These are phyloP conservation scores for Timema podura DNA, from an alignment of 2,888 invertebrate species.

Conservation along the genomic window DNA sequence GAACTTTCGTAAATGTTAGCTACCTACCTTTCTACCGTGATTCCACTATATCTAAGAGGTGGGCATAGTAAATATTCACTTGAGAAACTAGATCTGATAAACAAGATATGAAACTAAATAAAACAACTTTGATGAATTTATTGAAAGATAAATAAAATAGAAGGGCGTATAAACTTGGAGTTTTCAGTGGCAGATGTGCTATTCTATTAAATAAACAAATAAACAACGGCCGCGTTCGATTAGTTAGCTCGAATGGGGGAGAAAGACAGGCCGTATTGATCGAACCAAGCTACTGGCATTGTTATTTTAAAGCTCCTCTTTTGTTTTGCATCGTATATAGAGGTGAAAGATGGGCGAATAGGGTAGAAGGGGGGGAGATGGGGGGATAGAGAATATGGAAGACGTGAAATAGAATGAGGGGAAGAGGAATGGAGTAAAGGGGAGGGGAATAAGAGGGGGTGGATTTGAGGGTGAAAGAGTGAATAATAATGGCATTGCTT, in stretches of 20 bases:
- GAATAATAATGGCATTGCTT: constrained; percentile 30
- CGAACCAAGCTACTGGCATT: constrained; percentile 24
- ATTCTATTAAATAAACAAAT: constrained; percentile 18
- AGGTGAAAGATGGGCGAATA: constrained; percentile 22
- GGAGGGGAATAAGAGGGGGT: constrained; percentile 11
- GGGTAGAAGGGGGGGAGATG: constrained; percentile 13
- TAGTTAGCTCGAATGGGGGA: constrained; percentile 22
- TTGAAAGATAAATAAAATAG: constrained; percentile 1
- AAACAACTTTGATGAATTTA: no score
- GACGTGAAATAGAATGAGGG: constrained; percentile 25
- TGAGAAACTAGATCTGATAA: no score
- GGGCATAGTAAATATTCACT: no score
- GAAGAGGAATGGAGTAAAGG: constrained; percentile 17
- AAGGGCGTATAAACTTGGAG: neutral
- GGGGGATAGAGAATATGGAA: constrained; percentile 17
- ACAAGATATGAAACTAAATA: no score
- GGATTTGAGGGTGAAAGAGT: constrained; percentile 18
- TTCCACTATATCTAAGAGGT: no score
- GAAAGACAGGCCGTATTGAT: constrained; percentile 22
- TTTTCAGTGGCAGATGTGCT: constrained; percentile 19
- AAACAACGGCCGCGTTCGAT: constrained; percentile 25
- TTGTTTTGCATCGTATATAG: constrained; percentile 29
- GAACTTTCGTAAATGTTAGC: no score
- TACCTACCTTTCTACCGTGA: no score
- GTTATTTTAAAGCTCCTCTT: constrained; percentile 31